These are phyloP conservation scores for Botrylloides violaceus DNA, from an alignment of 23 tunicate species.

Conservation along the genomic window DNA sequence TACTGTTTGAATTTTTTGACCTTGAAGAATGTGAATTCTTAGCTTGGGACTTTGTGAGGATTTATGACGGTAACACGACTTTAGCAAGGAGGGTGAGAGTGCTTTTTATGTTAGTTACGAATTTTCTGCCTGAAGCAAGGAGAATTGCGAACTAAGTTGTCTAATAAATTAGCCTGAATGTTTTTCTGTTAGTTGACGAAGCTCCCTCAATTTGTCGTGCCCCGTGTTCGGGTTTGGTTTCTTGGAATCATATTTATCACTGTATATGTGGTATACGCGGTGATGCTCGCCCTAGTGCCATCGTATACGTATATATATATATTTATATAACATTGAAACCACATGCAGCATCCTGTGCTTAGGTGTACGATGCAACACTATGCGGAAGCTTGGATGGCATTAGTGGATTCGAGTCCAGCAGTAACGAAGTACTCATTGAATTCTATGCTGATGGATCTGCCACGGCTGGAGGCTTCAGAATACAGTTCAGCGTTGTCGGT, in stretches of 20 bases:
- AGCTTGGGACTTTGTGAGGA: background rate
- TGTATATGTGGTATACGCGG: too few relatives aligned
- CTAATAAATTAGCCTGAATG: too few relatives aligned
- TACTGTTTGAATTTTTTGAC: slow-evolving; percentile 16
- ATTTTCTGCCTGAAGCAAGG: background rate
- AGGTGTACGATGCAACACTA: background rate
- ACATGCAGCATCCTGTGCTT: too few relatives aligned
- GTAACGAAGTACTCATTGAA: slow-evolving; percentile 2
- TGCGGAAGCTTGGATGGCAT: background rate
- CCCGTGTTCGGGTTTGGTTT: too few relatives aligned
- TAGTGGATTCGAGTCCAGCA: slow-evolving; percentile 18
- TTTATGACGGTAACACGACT: slow-evolving; percentile 14
- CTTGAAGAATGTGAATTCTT: background rate
- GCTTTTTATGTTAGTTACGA: background rate
- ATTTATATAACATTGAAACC: too few relatives aligned
- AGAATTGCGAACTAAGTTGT: too few relatives aligned
- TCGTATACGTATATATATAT: too few relatives aligned
- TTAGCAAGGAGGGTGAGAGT: background rate
- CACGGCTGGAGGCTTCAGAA: background rate
- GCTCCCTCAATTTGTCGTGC: too few relatives aligned
- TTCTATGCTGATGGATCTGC: background rate
- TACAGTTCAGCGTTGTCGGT: slow-evolving; percentile 9
- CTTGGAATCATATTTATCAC: too few relatives aligned
- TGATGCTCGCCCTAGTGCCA: too few relatives aligned
- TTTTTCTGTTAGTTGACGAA: too few relatives aligned